Conservation (phyloP, 2,888 invertebrate genomes). For the Tetragonula carbonaria region DNA sequence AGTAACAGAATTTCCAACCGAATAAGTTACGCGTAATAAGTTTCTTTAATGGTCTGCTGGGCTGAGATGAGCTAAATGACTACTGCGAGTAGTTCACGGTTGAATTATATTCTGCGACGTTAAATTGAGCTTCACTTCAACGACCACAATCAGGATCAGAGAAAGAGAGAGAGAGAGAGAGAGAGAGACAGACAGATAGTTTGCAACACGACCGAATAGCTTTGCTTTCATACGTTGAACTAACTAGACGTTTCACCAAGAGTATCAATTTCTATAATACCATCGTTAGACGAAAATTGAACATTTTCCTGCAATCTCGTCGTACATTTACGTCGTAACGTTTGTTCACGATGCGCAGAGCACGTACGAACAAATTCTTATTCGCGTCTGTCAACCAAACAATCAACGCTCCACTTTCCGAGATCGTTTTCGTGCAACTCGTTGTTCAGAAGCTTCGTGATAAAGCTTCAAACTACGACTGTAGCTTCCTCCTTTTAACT, state of each 20-base stretch:
- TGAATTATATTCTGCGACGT: constrained; percentile 5
- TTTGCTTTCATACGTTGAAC: neutral
- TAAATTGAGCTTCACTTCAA: constrained; percentile 10
- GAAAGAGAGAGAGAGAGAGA: neutral
- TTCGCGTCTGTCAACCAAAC: no score
- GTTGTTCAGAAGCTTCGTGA: no score
- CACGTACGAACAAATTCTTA: no score
- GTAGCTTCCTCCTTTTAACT: no score
- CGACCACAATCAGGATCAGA: constrained; percentile 13
- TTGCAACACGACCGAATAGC: neutral
- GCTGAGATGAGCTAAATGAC: neutral
- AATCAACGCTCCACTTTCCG: no score
- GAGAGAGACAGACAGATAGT: neutral
- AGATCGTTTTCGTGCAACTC: no score
- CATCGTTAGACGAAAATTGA: no score
- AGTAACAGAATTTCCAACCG: neutral
- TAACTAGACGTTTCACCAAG: constrained; percentile 19
- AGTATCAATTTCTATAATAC: constrained; percentile 19
- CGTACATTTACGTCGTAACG: no score
- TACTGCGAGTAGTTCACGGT: constrained; percentile 1
- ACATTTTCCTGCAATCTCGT: no score
- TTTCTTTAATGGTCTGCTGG: neutral
- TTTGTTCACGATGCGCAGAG: no score
- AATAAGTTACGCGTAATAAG: neutral
- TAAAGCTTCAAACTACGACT: no score